Percentiles rank a stretch among this genome's conserved stretches.
These are phyloP conservation scores for Acomys russatus DNA, from an alignment of 2,797 vertebrate species.

Conservation along the genomic window DNA sequence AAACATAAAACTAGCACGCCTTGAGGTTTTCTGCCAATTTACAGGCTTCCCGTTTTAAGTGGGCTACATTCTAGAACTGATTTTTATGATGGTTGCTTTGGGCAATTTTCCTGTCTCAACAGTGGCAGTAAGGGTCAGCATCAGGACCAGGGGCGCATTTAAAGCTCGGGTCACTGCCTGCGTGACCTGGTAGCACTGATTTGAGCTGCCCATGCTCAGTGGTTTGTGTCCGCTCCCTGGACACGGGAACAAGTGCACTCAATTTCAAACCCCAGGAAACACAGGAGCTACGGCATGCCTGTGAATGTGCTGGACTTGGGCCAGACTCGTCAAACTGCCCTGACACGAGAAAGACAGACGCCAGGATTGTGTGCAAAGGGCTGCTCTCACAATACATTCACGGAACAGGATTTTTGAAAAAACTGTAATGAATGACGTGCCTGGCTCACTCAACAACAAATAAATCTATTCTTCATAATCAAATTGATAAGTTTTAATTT, in stretches of 20 bases:
- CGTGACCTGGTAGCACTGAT: neutral
- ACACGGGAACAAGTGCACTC: neutral
- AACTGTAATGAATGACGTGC: neutral
- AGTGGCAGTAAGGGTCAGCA: neutral
- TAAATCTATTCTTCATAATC: neutral
- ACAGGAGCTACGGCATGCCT: neutral
- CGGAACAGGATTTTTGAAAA: neutral
- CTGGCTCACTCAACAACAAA: neutral
- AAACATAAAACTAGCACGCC: neutral
- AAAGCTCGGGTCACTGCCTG: neutral
- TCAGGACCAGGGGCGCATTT: neutral
- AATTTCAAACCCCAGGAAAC: neutral
- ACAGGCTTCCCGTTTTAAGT: constrained; percentile 9
- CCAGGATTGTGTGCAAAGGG: neutral
- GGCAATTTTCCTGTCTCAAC: neutral
- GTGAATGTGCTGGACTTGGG: neutral
- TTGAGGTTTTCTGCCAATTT: constrained; percentile 5
- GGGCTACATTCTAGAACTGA: neutral
- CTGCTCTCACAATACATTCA: neutral
- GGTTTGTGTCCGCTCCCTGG: neutral
- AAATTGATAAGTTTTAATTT: neutral
- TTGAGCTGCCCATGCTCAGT: neutral
- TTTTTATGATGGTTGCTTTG: neutral
- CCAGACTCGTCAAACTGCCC: neutral
- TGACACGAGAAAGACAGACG: constrained; percentile 30